phyloP scores from a whole-genome alignment of 53 echinoderm and acorn worm genomes.

The Holothuria leucospilota region DNA sequence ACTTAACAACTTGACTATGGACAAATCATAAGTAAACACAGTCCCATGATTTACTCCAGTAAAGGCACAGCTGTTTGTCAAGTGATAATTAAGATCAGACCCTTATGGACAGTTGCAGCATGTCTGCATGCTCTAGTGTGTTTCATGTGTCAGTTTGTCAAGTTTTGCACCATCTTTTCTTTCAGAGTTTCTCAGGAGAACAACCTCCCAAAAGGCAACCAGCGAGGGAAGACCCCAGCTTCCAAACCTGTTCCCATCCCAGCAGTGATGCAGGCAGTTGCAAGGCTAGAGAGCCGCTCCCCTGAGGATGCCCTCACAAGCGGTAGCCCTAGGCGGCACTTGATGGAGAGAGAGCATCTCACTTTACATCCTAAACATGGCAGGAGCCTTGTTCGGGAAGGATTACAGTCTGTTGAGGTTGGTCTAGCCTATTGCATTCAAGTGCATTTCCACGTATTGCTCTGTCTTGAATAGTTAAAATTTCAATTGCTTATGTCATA shows the following conservation, averaged over 20 bases:
- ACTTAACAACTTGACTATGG: no score
- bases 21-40: no score
- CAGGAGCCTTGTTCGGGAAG: constrained; percentile 50
- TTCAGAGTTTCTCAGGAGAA: not conserved
- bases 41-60: no score
- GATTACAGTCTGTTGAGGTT: not conserved
- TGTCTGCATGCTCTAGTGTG: not conserved
- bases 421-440: no score
- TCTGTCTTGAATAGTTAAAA: no score
- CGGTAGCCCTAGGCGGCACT: constrained; percentile 80
- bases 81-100: no score
- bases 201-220: not conserved
- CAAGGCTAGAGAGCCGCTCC: constrained; percentile 56
- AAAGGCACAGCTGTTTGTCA: no score
- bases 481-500: no score
- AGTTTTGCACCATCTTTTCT: not conserved
- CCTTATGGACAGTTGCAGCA: no score
- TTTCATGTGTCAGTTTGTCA: not conserved
- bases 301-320: constrained; percentile 73
- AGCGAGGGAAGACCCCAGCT: constrained; percentile 18
- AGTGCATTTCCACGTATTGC: no score
- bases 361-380: constrained; percentile 92
- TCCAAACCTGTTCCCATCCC: constrained; percentile 78
- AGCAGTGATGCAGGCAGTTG: constrained; percentile 5
- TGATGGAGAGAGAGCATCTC: constrained; percentile 90